Conservation (phyloP, 2,888 invertebrate species). For the Drosophila atripex region DNA sequence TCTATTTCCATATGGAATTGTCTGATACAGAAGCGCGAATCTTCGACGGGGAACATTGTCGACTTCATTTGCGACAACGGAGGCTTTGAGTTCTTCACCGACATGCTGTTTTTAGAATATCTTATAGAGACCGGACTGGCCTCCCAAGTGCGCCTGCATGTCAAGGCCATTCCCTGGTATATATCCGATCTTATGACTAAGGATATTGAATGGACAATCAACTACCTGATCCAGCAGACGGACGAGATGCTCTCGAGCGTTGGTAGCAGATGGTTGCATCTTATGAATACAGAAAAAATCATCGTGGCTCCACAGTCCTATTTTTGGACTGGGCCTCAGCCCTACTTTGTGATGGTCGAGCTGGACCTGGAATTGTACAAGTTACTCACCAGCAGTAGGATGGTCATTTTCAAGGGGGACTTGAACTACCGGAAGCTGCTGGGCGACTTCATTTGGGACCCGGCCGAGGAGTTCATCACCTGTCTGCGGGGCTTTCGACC, state of each 20-base stretch:
- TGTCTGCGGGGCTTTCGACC: slow-evolving; percentile 89
- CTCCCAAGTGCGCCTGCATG: slow-evolving; percentile 90
- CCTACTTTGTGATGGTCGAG: slow-evolving; percentile 90
- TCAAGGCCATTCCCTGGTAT: slow-evolving; percentile 97
- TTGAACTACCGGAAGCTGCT: slow-evolving; percentile 97
- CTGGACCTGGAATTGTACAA: slow-evolving; percentile 88
- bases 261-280: slow-evolving; percentile 86
- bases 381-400: slow-evolving; percentile 87
- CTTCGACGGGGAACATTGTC: slow-evolving; percentile 84
- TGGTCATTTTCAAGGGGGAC: slow-evolving; percentile 95
- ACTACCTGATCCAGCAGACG: slow-evolving; percentile 82
- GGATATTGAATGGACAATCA: slow-evolving; percentile 91
- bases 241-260: slow-evolving; percentile 79
- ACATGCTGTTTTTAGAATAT: slow-evolving; percentile 93
- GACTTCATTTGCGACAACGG: slow-evolving; percentile 96
- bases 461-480: slow-evolving; percentile 87
- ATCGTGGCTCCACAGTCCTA: slow-evolving; percentile 85
- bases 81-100: slow-evolving; percentile 96
- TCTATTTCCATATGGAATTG: slow-evolving; percentile 86
- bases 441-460: slow-evolving; percentile 93
- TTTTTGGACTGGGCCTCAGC: slow-evolving; percentile 95
- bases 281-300: slow-evolving; percentile 84
- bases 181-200: slow-evolving; percentile 92
- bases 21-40: slow-evolving; percentile 50
- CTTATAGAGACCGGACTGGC: slow-evolving; percentile 87